phyloP scores from a whole-genome alignment of 2,888 invertebrate species.

The Pyrgus malvae region DNA sequence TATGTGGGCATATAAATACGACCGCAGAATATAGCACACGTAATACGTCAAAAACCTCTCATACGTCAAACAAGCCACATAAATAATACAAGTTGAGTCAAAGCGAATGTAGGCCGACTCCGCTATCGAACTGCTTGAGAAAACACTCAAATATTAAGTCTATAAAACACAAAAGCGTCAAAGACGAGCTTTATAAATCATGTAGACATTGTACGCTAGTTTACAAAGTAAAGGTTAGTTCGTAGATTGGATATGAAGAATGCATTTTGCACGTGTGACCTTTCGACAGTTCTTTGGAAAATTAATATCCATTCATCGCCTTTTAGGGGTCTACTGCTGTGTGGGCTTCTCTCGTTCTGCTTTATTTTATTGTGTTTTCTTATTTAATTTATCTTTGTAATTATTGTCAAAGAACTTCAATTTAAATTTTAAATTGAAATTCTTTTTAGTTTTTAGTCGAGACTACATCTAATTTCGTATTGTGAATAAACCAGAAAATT shows the following conservation, averaged over 20 bases:
- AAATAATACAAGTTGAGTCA: slow-evolving; percentile 14
- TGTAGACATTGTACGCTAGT: slow-evolving; percentile 12
- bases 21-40: not conserved
- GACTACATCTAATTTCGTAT: too few relatives aligned
- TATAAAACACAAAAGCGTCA: slow-evolving; percentile 31
- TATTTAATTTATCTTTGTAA: too few relatives aligned
- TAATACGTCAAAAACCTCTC: not conserved
- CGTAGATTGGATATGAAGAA: slow-evolving; percentile 16
- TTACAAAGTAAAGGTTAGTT: slow-evolving; percentile 5
- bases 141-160: slow-evolving; percentile 28
- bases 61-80: slow-evolving; percentile 15
- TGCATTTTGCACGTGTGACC: not conserved
- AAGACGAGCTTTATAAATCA: slow-evolving; percentile 25
- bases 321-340: too few relatives aligned
- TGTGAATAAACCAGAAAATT: too few relatives aligned
- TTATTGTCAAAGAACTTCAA: too few relatives aligned
- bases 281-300: not conserved
- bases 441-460: too few relatives aligned
- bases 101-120: slow-evolving; percentile 22
- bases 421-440: too few relatives aligned
- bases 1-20: not conserved
- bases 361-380: too few relatives aligned
- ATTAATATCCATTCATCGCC: too few relatives aligned
- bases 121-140: slow-evolving; percentile 16
- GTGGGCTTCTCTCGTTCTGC: too few relatives aligned